Percentiles rank a stretch among this genome's conserved stretches.
These are phyloP conservation scores for Cyprinodon tularosa DNA, from an alignment of 2,113 vertebrate genomes.

Conservation along the genomic window DNA sequence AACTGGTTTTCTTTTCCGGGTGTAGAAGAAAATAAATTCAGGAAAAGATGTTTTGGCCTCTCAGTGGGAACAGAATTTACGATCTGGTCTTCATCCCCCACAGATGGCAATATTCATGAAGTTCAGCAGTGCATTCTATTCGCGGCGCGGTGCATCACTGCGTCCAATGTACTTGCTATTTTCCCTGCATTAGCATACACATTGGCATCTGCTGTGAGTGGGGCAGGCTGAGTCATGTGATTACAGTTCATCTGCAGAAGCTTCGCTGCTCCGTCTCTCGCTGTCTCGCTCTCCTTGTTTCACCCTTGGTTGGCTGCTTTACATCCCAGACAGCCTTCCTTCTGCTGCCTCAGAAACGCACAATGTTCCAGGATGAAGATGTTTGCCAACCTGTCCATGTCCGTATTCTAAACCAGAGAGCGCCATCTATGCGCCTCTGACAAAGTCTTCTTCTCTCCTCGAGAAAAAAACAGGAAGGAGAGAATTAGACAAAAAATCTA, in stretches of 20 bases:
- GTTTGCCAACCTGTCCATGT: no score
- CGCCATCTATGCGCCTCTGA: not conserved
- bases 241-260: conserved; percentile 51
- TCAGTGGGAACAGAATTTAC: conserved; percentile 1
- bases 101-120: not conserved
- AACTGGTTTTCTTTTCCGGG: not conserved
- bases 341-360: conserved; percentile 22
- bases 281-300: conserved; percentile 29
- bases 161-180: conserved; percentile 50
- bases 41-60: not conserved
- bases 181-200: conserved; percentile 57
- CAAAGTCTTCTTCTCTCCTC: not conserved
- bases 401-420: not conserved
- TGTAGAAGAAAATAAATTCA: not conserved
- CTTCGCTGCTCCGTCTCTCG: conserved; percentile 24
- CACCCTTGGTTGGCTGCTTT: conserved; percentile 6
- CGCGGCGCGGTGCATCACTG: conserved; percentile 13
- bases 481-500: not conserved
- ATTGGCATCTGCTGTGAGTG: conserved; percentile 75
- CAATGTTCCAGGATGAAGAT: not conserved
- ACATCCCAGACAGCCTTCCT: conserved; percentile 21
- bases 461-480: not conserved
- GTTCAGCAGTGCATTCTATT: conserved; percentile 22
- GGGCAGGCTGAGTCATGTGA: conserved; percentile 70
- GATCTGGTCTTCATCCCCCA: conserved; percentile 1